Conservation (phyloP, 2,888 invertebrate genomes). For the Clitarchus hookeri region DNA sequence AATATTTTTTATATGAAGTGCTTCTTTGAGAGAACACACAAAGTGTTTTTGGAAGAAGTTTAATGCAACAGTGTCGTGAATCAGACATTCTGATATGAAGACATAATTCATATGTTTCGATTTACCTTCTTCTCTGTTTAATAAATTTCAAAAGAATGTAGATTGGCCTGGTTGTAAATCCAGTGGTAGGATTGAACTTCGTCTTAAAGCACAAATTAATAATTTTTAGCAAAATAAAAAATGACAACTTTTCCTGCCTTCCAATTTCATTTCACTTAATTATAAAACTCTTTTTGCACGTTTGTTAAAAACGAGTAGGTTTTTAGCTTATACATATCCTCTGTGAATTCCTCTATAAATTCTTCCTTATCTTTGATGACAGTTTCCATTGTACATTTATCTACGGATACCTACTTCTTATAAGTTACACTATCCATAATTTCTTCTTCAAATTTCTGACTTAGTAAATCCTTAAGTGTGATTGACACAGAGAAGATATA, state of each 20-base stretch:
- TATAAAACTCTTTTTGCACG: no score
- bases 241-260: neutral
- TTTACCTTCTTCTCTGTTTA: neutral
- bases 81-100: conserved; percentile 16
- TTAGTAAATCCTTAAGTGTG: no score
- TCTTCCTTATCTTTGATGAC: neutral
- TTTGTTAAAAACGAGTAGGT: no score
- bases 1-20: neutral
- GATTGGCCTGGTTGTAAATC: no score
- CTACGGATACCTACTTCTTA: no score
- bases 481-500: neutral
- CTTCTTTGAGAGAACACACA: neutral
- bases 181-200: conserved; percentile 18
- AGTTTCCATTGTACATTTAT: no score
- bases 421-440: neutral
- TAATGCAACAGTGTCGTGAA: neutral
- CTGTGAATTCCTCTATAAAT: no score
- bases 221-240: conserved; percentile 18
- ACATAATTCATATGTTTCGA: neutral
- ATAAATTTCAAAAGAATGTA: neutral
- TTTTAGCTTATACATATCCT: no score
- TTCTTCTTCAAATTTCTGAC: no score
- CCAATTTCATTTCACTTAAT: neutral
- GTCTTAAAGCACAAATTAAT: conserved; percentile 10
- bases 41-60: conserved; percentile 16